Evolutionary conservation across 1,140 invertebrate species (phyloP).

Genomic region (Nasonia vitripennis): DNA sequence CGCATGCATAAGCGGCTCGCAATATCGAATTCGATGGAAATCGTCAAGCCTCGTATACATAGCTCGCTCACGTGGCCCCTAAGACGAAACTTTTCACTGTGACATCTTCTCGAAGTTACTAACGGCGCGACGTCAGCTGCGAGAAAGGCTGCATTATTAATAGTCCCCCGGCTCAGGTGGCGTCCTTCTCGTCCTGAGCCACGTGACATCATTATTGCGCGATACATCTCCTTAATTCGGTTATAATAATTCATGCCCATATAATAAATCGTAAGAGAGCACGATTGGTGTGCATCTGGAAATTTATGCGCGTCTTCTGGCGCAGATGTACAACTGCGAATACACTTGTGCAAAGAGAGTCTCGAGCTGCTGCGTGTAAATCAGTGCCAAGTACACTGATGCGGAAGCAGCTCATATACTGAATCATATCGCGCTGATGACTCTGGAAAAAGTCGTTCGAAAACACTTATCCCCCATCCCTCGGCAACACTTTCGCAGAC

Average conservation of each 20-base stretch:
- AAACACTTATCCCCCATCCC: background rate
- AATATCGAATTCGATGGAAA: too few species aligned
- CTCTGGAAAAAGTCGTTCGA: background rate
- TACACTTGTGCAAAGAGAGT: too few species aligned
- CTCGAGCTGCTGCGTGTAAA: too few species aligned
- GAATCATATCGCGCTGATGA: too few species aligned
- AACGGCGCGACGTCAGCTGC: background rate
- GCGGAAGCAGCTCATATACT: too few species aligned
- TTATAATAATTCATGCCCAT: background rate
- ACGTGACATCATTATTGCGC: background rate
- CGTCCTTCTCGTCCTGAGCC: background rate
- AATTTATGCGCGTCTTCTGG: background rate
- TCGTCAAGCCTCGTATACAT: background rate
- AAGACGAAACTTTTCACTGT: background rate
- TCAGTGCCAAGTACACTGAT: too few species aligned
- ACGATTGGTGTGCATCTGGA: background rate
- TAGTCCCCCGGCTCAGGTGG: background rate
- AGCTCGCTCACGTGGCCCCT: background rate
- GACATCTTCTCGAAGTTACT: background rate
- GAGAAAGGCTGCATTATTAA: slow-evolving; percentile 3
- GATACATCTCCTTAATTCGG: background rate
- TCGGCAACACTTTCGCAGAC: background rate
- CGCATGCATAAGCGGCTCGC: too few species aligned
- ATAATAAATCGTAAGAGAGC: background rate
- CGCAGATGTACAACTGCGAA: background rate